Conservation (phyloP, 2,113 vertebrate species). For the Monopterus albus region DNA sequence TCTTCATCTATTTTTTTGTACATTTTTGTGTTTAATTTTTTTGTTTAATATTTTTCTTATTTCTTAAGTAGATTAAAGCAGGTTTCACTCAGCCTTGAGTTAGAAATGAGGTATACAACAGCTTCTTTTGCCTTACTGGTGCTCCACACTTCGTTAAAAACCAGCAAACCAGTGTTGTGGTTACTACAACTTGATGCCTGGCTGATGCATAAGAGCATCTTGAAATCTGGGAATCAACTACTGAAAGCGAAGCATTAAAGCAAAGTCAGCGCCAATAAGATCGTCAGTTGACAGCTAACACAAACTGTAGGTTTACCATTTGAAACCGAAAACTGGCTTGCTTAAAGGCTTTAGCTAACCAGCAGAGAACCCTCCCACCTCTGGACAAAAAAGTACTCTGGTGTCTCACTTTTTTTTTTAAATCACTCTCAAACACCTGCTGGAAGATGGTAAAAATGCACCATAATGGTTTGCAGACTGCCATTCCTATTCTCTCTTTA, state of each 20-base stretch:
- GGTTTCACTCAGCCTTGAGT: slow-evolving; percentile 89
- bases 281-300: not conserved
- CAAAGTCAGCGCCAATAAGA: slow-evolving; percentile 29
- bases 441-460: slow-evolving; percentile 66
- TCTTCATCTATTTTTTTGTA: slow-evolving; percentile 41
- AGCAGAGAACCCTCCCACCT: slow-evolving; percentile 34
- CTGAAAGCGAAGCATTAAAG: slow-evolving; percentile 41
- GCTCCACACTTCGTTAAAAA: slow-evolving; percentile 40
- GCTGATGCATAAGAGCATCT: slow-evolving; percentile 33
- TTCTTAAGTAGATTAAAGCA: slow-evolving; percentile 90
- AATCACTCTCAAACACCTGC: slow-evolving; percentile 33
- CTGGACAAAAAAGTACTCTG: slow-evolving; percentile 16
- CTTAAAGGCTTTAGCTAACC: slow-evolving; percentile 43
- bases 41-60: slow-evolving; percentile 48
- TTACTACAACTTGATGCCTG: slow-evolving; percentile 8
- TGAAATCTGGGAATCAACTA: slow-evolving; percentile 9
- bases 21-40: slow-evolving; percentile 25
- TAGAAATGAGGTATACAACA: slow-evolving; percentile 98
- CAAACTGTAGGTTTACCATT: slow-evolving; percentile 25
- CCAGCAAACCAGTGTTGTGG: slow-evolving; percentile 60
- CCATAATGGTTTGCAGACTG: slow-evolving; percentile 66
- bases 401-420: slow-evolving; percentile 19
- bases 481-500: slow-evolving; percentile 40
- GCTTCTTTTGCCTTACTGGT: slow-evolving; percentile 82
- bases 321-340: slow-evolving; percentile 28